A percentile compares a stretch with the other conserved stretches of the same genome.
Conservation (phyloP, 2,113 vertebrate species). For the Gasterosteus nipponicus region DNA sequence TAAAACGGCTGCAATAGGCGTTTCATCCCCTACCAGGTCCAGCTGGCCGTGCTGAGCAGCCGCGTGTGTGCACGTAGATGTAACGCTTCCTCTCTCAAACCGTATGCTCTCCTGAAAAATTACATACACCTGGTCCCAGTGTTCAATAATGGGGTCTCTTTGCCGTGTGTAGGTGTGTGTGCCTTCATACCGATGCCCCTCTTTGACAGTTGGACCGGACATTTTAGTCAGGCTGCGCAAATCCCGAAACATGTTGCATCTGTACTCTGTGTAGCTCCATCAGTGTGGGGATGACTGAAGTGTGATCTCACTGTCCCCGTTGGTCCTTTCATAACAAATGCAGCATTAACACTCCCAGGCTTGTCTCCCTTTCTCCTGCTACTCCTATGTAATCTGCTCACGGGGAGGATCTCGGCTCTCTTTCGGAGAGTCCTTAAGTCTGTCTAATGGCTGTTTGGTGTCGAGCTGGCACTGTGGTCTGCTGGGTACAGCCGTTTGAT, state of each 20-base stretch:
- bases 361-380: slow-evolving; percentile 8
- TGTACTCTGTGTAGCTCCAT: not conserved
- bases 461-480: slow-evolving; percentile 36
- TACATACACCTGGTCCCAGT: slow-evolving; percentile 51
- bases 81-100: slow-evolving; percentile 34
- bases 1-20: slow-evolving; percentile 85
- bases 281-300: slow-evolving; percentile 1
- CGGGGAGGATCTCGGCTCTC: slow-evolving; percentile 10
- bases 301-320: not conserved
- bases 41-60: slow-evolving; percentile 84
- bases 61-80: slow-evolving; percentile 60
- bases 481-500: slow-evolving; percentile 54
- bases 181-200: not conserved
- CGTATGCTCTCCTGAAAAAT: slow-evolving; percentile 59
- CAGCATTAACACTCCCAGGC: slow-evolving; percentile 24
- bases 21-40: slow-evolving; percentile 76
- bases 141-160: slow-evolving; percentile 12
- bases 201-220: not conserved
- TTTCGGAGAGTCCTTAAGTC: slow-evolving; percentile 23
- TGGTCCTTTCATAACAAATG: slow-evolving; percentile 27
- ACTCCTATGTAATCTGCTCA: slow-evolving; percentile 36
- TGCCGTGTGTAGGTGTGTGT: not conserved
- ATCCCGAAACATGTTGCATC: not conserved
- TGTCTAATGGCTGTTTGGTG: slow-evolving; percentile 61
- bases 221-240: not conserved